Base-by-base conservation (phyloP, 2,113 vertebrate genomes). In the Callaeas wilsoni region DNA sequence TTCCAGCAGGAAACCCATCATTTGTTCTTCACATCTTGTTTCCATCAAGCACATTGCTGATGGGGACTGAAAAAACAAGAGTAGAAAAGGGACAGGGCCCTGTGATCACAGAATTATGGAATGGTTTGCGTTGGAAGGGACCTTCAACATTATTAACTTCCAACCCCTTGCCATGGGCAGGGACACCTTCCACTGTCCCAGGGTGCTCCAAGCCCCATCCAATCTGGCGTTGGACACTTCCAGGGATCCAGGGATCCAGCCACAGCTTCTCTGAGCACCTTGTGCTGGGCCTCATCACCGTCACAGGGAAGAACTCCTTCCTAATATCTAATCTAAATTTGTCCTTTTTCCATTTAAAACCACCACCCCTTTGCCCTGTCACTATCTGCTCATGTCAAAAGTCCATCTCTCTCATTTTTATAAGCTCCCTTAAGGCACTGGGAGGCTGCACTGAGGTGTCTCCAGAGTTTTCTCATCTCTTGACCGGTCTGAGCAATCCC, bases 211-310 rank as follows among this genome's bases (percentile, higher is more conserved):
- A 62, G 14, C 2, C 17, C 6, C 1, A 0, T 19, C n/a, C 17
- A 62, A 0, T 4, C 17, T 27, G 25, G 2, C 4, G 2, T 9
- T 69, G 70, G 4, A 47, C 6, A 41, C 10, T 47, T 32, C 3
- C 30, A 47, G 21, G 14, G 47, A 55, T 89, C n/a, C n/a, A n/a
- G 41, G 26, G 16, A 17, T n/a, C n/a, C 25, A 76, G 9, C 14
- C 25, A 32, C n/a, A 62, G 39, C 17, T 53, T 41, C 41, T 55
- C n/a, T 62, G 17, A 26, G 5, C 13, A 60, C 0, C 17, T 8
- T 47, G 25, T 75, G n/a, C 29, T n/a, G 20, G 14, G 20, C n/a
- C 11, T 82, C 39, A 0, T 0, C 16, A n/a, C 10, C 18, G 4
- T 76, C 30, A 2, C 10, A 42, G 26, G 12, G 7, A 69, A 19